Base-by-base conservation (phyloP, 2,797 vertebrate species). In the Xenops minutus region DNA sequence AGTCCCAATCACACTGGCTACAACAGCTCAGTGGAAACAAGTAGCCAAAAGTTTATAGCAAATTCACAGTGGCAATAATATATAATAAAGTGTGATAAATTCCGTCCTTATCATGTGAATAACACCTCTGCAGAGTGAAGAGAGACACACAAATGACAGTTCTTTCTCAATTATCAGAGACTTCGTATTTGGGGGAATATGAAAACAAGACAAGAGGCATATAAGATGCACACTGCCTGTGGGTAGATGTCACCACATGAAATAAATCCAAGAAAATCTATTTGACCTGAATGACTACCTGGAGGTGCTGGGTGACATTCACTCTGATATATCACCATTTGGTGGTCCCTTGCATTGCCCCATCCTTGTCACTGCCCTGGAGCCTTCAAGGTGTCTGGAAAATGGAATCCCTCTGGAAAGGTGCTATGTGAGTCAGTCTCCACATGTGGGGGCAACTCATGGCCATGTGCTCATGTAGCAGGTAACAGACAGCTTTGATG, bases 391-490 rank as follows among this genome's bases (percentile, higher is more conserved):
- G 24, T 3, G 6, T 37, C 27, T 32, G 52, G 68, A 23, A 75
- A n/a, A 27, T 2, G 2, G 29, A 62, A 44, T 61, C 4, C 9
- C 41, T 12, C 29, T 0, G 10, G 48, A 39, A 71, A 78, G 24
- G 7, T 18, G 7, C 32, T 34, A 36, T 0, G 0, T 30, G 51
- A 51, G 36, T 14, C 12, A 62, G 21, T 24, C 37, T 37, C 34
- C n/a, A 22, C 55, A 12, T 0, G 0, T 1, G 22, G 15, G 48
- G 30, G 58, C 75, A 85, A 68, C 72, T 73, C 1, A 0, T 27
- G 56, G 54, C 67, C 21, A 2, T 0, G 1, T 8, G 29, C 29
- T 64, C 48, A 52, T 32, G 34, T 1, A 29, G 51, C 30, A 8
- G 62, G 41, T 1, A 59, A 14, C 3, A 5, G 58, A 8, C 15